Percentiles rank a stretch among this genome's conserved stretches.
These are phyloP conservation scores for Leptopilina drosophilae DNA, from an alignment of 2,888 invertebrate genomes.

Conservation along the genomic window DNA sequence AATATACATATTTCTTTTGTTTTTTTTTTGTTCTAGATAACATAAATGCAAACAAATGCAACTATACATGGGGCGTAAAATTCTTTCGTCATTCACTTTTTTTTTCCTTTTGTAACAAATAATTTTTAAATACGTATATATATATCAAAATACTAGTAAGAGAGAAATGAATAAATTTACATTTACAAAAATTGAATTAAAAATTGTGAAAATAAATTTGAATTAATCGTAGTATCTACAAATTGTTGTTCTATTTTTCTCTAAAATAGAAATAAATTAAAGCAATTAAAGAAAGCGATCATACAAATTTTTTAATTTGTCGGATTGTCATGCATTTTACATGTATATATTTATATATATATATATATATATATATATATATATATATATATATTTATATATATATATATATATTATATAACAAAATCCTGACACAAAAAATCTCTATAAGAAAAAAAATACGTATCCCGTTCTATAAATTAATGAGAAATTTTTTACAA, in stretches of 20 bases:
- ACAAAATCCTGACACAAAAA: conserved; percentile 1
- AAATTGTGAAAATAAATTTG: neutral
- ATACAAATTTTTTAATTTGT: neutral
- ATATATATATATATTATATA: neutral
- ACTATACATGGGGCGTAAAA: neutral
- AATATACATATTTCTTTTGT: conserved; percentile 23
- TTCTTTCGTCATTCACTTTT: neutral
- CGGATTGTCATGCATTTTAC: conserved; percentile 29
- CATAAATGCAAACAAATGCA: conserved; percentile 40
- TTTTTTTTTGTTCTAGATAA: conserved; percentile 4
- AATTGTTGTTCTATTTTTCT: neutral
- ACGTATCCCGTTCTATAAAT: neutral
- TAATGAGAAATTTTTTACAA: neutral
- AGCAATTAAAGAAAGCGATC: neutral
- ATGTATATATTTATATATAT: neutral
- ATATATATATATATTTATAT: too few species aligned
- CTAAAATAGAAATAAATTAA: conserved; percentile 20
- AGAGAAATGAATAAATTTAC: too few species aligned
- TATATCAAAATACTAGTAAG: too few species aligned
- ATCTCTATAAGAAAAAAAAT: neutral
- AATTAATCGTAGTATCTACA: neutral
- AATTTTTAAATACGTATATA: too few species aligned
- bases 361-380: too few species aligned
- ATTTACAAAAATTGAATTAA: neutral
- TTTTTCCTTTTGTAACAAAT: neutral